phyloP scores from a whole-genome alignment of 2,113 vertebrate species.

The Poecilia latipinna region DNA sequence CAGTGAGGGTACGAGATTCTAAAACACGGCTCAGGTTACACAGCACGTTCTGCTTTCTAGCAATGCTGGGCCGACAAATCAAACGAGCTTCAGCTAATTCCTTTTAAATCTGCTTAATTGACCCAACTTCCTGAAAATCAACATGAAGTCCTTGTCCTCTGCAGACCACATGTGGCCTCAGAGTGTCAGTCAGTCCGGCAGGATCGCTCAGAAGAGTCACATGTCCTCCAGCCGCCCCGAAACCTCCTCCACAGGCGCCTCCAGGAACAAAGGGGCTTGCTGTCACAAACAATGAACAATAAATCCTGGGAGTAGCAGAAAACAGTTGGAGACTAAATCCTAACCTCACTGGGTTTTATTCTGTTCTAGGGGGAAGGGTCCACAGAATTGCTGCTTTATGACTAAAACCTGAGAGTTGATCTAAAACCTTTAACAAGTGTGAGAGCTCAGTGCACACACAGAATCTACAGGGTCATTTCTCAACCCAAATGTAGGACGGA shows the following conservation, averaged over 20 bases:
- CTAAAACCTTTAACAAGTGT: constrained; percentile 18
- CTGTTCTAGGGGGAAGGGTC: constrained; percentile 52
- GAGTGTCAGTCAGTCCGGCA: constrained; percentile 51
- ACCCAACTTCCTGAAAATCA: constrained; percentile 46
- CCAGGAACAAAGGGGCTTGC: constrained; percentile 76
- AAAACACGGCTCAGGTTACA: constrained; percentile 42
- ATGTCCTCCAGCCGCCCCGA: constrained; percentile 57
- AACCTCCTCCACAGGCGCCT: constrained; percentile 77
- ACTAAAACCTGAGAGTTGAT: constrained; percentile 4
- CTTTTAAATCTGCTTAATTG: constrained; percentile 34
- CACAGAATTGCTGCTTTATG: constrained; percentile 28
- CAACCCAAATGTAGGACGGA: neutral
- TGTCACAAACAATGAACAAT: constrained; percentile 83
- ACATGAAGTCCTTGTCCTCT: constrained; percentile 34
- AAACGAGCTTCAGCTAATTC: neutral
- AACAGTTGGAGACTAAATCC: constrained; percentile 72
- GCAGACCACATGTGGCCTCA: constrained; percentile 43
- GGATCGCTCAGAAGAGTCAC: constrained; percentile 66
- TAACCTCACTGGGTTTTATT: constrained; percentile 66
- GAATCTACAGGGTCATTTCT: neutral
- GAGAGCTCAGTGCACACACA: neutral
- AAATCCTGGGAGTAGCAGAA: constrained; percentile 74
- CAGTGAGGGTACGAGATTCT: constrained; percentile 3
- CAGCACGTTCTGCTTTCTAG: constrained; percentile 56
- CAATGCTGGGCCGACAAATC: constrained; percentile 59